A percentile compares a stretch with the other conserved stretches of the same genome.
Conservation (phyloP, 2,113 vertebrate genomes). For the Ranitomeya variabilis region DNA sequence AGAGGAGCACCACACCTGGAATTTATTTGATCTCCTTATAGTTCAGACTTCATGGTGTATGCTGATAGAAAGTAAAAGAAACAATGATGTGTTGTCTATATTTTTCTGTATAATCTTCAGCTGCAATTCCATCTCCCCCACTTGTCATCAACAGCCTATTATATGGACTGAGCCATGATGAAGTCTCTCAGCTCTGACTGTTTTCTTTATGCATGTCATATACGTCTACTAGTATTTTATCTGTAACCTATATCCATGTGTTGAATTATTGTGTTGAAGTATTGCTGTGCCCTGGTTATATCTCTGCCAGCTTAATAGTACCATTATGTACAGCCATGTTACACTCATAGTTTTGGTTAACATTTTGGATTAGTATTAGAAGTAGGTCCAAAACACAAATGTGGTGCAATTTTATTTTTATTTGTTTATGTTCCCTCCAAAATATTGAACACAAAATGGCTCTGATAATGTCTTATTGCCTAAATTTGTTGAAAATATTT, state of each 20-base stretch:
- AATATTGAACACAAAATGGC: too few species aligned
- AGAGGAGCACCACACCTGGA: background rate
- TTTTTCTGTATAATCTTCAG: conserved; percentile 8
- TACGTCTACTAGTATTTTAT: background rate
- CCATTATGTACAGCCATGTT: too few species aligned
- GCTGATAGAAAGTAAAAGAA: background rate
- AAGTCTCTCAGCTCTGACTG: background rate
- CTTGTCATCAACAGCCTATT: conserved; percentile 4
- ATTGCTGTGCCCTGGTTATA: too few species aligned
- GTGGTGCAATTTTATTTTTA: too few species aligned
- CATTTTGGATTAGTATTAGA: too few species aligned
- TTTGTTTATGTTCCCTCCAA: too few species aligned
- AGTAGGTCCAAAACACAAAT: too few species aligned
- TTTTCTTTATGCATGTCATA: background rate
- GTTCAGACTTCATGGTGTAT: background rate
- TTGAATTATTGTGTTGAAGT: background rate
- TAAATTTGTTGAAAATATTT: too few species aligned
- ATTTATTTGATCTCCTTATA: background rate
- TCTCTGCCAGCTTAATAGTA: too few species aligned
- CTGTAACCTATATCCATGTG: background rate
- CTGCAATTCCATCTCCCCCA: conserved; percentile 14
- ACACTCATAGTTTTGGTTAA: too few species aligned
- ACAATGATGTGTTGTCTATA: conserved; percentile 23
- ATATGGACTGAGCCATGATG: background rate
- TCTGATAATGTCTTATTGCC: too few species aligned